These are phyloP conservation scores for Eledona agricola DNA, from an alignment of 2,888 invertebrate genomes.

Conservation along the genomic window DNA sequence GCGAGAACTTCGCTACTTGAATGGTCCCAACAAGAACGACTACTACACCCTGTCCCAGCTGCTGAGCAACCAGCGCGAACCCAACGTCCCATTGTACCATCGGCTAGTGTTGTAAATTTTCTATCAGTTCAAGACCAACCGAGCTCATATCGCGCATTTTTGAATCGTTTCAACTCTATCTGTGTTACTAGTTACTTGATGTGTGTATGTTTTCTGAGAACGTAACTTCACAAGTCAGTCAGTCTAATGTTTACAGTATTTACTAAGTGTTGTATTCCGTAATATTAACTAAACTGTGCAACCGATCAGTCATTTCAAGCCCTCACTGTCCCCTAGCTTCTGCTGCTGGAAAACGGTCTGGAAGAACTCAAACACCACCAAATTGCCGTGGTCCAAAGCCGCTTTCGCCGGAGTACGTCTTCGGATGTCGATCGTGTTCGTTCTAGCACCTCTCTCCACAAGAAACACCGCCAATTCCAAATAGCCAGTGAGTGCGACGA, in stretches of 20 bases:
- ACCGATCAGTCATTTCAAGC: slow-evolving; percentile 22
- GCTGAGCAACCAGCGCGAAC: slow-evolving; percentile 64
- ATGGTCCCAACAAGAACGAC: slow-evolving; percentile 65
- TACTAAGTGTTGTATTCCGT: slow-evolving; percentile 36
- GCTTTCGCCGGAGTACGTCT: slow-evolving; percentile 6
- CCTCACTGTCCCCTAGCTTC: too few relatives aligned
- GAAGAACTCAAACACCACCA: slow-evolving; percentile 4
- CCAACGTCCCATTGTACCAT: slow-evolving; percentile 69
- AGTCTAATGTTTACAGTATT: slow-evolving; percentile 56
- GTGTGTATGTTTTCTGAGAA: slow-evolving; percentile 48
- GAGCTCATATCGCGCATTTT: slow-evolving; percentile 36
- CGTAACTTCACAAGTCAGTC: slow-evolving; percentile 52
- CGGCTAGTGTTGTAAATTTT: slow-evolving; percentile 68
- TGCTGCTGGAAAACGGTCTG: too few relatives aligned
- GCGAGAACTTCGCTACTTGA: slow-evolving; percentile 58
- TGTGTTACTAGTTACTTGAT: slow-evolving; percentile 43
- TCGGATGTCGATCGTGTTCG: slow-evolving; percentile 1
- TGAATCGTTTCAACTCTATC: slow-evolving; percentile 39
- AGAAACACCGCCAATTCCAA: slow-evolving; percentile 33
- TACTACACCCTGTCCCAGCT: slow-evolving; percentile 70
- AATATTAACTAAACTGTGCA: slow-evolving; percentile 33
- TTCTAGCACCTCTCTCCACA: slow-evolving; percentile 27
- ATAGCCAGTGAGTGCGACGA: slow-evolving; percentile 35
- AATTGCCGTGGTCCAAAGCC: slow-evolving; percentile 17
- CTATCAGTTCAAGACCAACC: too few relatives aligned